phyloP scores from a whole-genome alignment of 1,140 invertebrate species.

The Uloborus diversus region DNA sequence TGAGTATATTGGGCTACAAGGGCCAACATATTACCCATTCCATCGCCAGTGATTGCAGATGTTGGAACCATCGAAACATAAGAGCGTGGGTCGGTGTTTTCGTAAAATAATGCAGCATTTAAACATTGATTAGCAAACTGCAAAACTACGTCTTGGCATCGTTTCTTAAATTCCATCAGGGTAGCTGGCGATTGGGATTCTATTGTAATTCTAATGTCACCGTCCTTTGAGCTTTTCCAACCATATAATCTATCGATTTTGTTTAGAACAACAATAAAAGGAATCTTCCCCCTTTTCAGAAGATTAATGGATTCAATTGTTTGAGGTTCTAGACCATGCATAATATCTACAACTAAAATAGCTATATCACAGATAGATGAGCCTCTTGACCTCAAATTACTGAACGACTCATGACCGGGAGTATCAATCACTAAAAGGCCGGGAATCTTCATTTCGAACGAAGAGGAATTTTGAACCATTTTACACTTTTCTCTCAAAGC shows the following conservation, averaged over 20 bases:
- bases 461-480: constrained; percentile 84
- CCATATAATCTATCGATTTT: constrained; percentile 86
- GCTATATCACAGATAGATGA: constrained; percentile 99
- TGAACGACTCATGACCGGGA: constrained; percentile 99
- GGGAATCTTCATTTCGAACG: constrained; percentile 87
- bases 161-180: constrained; percentile 92
- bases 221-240: constrained; percentile 90
- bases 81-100: constrained; percentile 91
- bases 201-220: constrained; percentile 90
- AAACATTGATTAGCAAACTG: constrained; percentile 95
- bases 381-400: constrained; percentile 94
- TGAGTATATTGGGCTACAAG: constrained; percentile 94
- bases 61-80: constrained; percentile 98
- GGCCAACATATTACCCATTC: constrained; percentile 98
- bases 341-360: constrained; percentile 99
- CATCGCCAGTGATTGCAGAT: constrained; percentile 95
- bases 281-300: constrained; percentile 92
- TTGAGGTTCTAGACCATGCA: constrained; percentile 99
- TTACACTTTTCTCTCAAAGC: constrained; percentile 94
- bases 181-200: constrained; percentile 86
- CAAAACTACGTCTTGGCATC: constrained; percentile 85
- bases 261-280: constrained; percentile 98
- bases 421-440: constrained; percentile 99
- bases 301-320: constrained; percentile 98
- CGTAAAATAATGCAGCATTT: constrained; percentile 94